Conservation (phyloP, 2,113 vertebrate species). For the Pygoscelis adeliae region DNA sequence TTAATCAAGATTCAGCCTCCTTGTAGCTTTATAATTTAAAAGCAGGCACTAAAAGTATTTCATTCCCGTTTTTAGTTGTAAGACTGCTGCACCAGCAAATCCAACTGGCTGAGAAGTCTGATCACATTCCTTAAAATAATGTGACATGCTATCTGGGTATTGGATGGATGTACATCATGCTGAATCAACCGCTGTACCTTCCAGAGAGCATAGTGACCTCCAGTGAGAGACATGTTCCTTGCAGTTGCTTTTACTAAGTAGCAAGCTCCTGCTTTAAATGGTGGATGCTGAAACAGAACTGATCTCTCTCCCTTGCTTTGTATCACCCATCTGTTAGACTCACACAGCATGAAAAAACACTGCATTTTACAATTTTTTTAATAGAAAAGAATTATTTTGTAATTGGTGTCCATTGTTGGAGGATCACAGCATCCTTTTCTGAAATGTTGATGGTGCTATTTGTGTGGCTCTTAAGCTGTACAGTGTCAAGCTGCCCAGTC, state of each 20-base stretch:
- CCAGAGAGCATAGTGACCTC: conserved; percentile 5
- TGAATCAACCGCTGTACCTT: background rate
- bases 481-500: background rate
- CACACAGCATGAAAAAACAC: background rate
- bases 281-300: background rate
- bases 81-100: conserved; percentile 7
- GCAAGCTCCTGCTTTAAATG: background rate
- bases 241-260: background rate
- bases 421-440: background rate
- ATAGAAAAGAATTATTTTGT: background rate
- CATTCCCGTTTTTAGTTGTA: background rate
- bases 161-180: background rate
- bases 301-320: background rate
- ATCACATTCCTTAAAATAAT: conserved; percentile 18
- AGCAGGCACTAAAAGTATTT: conserved; percentile 16
- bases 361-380: background rate
- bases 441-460: background rate
- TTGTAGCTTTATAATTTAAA: conserved; percentile 27
- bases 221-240: background rate
- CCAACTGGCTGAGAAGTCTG: background rate
- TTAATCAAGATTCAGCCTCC: conserved; percentile 25
- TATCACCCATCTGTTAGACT: background rate
- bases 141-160: background rate
- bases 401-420: background rate
- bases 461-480: background rate